Evolutionary conservation across 2,888 invertebrate species (phyloP).

Genomic region (Nipponacmea schrenckii): DNA sequence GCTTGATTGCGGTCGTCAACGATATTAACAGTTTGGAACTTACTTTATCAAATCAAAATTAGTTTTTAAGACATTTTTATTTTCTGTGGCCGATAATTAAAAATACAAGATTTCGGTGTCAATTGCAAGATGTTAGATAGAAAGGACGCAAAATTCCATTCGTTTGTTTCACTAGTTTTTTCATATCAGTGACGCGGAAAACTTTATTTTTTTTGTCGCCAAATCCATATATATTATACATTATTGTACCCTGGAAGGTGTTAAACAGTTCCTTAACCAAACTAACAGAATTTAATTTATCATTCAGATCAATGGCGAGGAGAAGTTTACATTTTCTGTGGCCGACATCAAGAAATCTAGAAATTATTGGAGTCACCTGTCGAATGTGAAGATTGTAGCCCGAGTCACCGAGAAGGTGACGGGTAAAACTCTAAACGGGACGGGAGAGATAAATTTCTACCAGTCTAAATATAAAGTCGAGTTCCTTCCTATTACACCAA

Average conservation of each 20-base stretch:
- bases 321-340: constrained; percentile 10
- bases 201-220: not conserved
- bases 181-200: not conserved
- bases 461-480: constrained; percentile 81
- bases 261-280: too few species aligned
- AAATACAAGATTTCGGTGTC: too few species aligned
- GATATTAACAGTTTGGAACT: too few species aligned
- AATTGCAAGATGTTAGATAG: too few species aligned
- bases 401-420: constrained; percentile 90
- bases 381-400: constrained; percentile 71
- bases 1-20: too few species aligned
- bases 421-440: constrained; percentile 82
- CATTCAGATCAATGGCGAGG: constrained; percentile 22
- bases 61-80: too few species aligned
- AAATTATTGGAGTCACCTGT: not conserved
- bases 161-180: too few species aligned
- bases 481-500: constrained; percentile 79
- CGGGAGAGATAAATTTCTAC: constrained; percentile 79
- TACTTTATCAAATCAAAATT: too few species aligned
- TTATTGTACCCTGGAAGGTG: too few species aligned
- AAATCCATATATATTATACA: not conserved
- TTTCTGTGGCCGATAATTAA: too few species aligned
- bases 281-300: not conserved
- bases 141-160: too few species aligned
- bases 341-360: constrained; percentile 13